Evolutionary conservation across 30 jellyfish, hydroid and myxozoan genomes (phyloP), one percentile per base, ranked within the genome.

Genomic region (Mastigias papua): DNA sequence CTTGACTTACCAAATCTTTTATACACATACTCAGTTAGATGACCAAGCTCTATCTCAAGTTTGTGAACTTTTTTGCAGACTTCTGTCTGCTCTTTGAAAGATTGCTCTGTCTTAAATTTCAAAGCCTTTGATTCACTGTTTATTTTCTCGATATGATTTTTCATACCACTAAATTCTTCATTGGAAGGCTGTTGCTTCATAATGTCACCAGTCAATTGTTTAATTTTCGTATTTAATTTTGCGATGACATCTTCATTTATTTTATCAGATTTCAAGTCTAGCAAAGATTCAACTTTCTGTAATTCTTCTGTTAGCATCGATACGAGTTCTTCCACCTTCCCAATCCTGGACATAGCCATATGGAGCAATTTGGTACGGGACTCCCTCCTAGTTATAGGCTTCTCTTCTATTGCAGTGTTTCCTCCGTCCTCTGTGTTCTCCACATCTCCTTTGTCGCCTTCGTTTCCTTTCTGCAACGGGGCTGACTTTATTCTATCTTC

Each of bases 341-440:
- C 57, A 10, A 86, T 49, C 31, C 84, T 76, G 33, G 61, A 50
- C 15, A 76, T 29, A 33, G 78, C 86, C 60, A 73, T 84, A 33
- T 86, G 89, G 0, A 63, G 86, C 30, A 74, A 25, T 62, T 73
- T 74, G n/a, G 83, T 57, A 63, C 94, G 89, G 2, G 94, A 74
- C 49, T 61, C 83, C 26, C 57, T 74, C 65, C 89, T 60, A 19
- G 29, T 86, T 0, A 81, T 81, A 19, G 88, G 89, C 82, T 72
- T 89, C 33, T 63, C 89, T 21, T 32, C 85, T 26, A 34, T 25
- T 15, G 86, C 51, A n/a, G n/a, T n/a, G n/a, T n/a, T n/a, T n/a
- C n/a, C n/a, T n/a, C n/a, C n/a, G n/a, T n/a, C n/a, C n/a, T n/a
- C n/a, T n/a, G n/a, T n/a, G n/a, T n/a, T n/a, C n/a, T n/a, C n/a